Percentiles rank a stretch among this genome's conserved stretches.
These are phyloP conservation scores for Frieseomelitta varia DNA, from an alignment of 1,140 invertebrate genomes.

Conservation along the genomic window DNA sequence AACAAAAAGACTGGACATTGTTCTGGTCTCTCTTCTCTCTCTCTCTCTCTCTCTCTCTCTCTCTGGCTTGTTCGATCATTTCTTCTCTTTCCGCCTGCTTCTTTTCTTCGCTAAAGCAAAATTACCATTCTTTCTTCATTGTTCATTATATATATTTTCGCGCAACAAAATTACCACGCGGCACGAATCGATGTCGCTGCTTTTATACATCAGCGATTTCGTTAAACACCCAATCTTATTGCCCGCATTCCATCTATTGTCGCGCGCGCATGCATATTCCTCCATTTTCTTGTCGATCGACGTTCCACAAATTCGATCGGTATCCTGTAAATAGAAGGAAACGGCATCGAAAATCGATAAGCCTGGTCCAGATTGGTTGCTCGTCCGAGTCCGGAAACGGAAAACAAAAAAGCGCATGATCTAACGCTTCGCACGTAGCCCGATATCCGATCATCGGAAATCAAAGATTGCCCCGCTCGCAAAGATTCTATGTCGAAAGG, in stretches of 20 bases:
- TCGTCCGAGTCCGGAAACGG: neutral
- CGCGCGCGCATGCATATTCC: too few species aligned
- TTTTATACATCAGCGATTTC: neutral
- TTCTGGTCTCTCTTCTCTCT: neutral
- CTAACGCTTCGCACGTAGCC: neutral
- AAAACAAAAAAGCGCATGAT: neutral
- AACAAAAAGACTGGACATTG: neutral
- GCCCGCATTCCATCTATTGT: neutral
- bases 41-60: neutral
- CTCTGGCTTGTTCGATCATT: neutral
- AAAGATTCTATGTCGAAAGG: neutral
- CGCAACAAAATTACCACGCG: neutral
- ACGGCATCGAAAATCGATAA: neutral
- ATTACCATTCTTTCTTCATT: too few species aligned
- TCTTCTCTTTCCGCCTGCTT: neutral
- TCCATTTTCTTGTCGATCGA: too few species aligned
- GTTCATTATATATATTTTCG: neutral
- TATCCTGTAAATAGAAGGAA: neutral
- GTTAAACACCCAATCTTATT: neutral
- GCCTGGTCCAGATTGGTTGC: neutral
- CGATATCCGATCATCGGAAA: neutral
- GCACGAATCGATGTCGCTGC: neutral
- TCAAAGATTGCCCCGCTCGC: neutral
- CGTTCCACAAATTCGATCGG: neutral
- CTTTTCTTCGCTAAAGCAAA: neutral